Evolutionary conservation across 1,140 invertebrate species (phyloP), one percentile per base, ranked within the genome.

Genomic region (Trichomalopsis sarcophagae): DNA sequence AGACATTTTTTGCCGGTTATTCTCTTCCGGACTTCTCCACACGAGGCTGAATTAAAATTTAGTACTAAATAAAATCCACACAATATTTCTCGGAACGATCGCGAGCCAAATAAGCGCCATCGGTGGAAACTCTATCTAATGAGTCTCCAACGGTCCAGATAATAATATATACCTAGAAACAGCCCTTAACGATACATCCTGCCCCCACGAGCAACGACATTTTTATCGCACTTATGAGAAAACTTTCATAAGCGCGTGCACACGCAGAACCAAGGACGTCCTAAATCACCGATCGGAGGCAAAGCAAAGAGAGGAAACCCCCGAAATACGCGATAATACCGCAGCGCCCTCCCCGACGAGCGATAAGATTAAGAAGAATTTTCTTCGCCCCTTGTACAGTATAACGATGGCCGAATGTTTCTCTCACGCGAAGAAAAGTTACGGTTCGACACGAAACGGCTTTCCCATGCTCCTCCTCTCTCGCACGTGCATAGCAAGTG

Each of bases 391-490:
- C 17, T 27, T 27, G 2, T 27, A 27, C 27, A 27, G 17, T 78
- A 17, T 36, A 1, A 1, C 21, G 21, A 10, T 27, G 33, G 2
- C 68, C 3, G 33, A 1, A 1, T 2, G 33, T 27, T 80, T 33
- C 33, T 11, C 23, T 23, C 68, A 62, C 50, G 78, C 78, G 68
- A 80, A 36, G 50, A 82, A 75, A 82, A 44, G 9, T 23, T 23
- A 21, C 21, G 55, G 5, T 7, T 5, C 11, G 9, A 3, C 47
- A 17, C 47, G 33, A 69, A 74, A 23, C 71, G 81, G 27, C 13
- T 9, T 62, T 74, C 44, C 69, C 73, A 75, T 40, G 71, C 27
- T 30, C 40, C 27, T 30, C 40, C 40, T 36, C 33, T 36, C 47
- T 5, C 74, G 44, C 71, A 33, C 21, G 68, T 7, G 55, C 55